Evolutionary conservation across 2,797 vertebrate genomes (phyloP).

Genomic region (Gambelia wislizenii): DNA sequence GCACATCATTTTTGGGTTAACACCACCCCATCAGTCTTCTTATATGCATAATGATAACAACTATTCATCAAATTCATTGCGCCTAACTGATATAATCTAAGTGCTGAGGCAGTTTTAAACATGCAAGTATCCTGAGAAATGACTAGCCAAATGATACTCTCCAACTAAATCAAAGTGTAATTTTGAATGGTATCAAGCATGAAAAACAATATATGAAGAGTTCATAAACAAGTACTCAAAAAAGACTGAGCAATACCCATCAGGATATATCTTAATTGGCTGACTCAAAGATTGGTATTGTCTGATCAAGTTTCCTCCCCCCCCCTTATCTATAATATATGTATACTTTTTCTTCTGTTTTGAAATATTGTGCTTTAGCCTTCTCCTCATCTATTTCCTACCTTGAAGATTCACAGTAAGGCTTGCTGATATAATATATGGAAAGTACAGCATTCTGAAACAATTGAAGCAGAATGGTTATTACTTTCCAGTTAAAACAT

Average conservation of each 20-base stretch:
- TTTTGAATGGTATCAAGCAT: background rate
- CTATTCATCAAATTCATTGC: background rate
- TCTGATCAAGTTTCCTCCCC: background rate
- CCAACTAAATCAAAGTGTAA: background rate
- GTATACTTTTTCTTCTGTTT: background rate
- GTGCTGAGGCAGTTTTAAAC: background rate
- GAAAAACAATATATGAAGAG: background rate
- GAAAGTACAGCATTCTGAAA: background rate
- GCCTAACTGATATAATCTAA: background rate
- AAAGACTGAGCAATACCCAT: background rate
- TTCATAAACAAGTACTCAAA: background rate
- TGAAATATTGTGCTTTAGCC: background rate
- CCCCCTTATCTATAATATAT: background rate
- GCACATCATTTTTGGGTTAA: background rate
- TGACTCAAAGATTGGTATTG: background rate
- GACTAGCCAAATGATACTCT: background rate
- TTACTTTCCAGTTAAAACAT: background rate
- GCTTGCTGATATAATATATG: background rate
- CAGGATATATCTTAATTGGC: background rate
- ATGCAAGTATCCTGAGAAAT: background rate
- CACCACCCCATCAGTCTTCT: background rate
- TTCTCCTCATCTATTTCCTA: background rate
- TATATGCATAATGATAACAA: background rate
- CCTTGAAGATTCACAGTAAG: background rate
- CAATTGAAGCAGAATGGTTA: background rate